Base-by-base conservation (phyloP, 1,140 invertebrate genomes). In the Lordiphosa collinella region DNA sequence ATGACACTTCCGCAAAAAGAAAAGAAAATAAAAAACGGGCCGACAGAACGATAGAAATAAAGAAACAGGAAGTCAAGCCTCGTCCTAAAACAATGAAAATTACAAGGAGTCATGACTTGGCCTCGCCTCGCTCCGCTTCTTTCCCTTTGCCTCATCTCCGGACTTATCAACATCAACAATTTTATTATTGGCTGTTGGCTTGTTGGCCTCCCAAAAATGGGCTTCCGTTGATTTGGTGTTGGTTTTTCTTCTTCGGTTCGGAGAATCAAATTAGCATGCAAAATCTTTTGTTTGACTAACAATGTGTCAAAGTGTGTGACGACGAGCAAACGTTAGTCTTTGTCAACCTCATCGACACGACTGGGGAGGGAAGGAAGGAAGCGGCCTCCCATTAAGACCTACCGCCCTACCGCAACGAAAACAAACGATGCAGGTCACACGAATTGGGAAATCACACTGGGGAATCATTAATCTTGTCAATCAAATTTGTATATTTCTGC, bases 261-360 rank as follows among this genome's bases (percentile, higher is more conserved):
- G 51, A 38, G 78, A 84, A 85, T 74, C 79, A 73, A 84, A 84
- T 84, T 84, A 84, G 79, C 78, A 85, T 85, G 79, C 78, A 72
- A 84, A 84, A 84, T 84, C 78, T 84, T 84, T 84, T 84, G 78
- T 84, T 84, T 84, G 78, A 85, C 79, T 85, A 84, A 84, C 78
- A 84, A 84, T 84, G 78, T 84, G 78, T 84, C 78, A 84, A 84
- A 71, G 73, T 79, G 79, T 84, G 68, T 85, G 78, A 84, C 64
- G 78, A 31, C 22, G 16, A 84, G 68, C 54, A 46, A 70, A 63
- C 79, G 63, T 76, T 84, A 78, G 68, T 72, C 68, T 29, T 29
- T 29, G 25, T 29, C 25, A 29, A 29, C 7, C 7, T 29, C 25
- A 29, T 29, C 25, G 25, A 29, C 25, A 29, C 25, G 25, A 29